These are phyloP conservation scores for Zoanthus sociatus DNA, from an alignment of 92 coral and sea anemone species.

Conservation along the genomic window DNA sequence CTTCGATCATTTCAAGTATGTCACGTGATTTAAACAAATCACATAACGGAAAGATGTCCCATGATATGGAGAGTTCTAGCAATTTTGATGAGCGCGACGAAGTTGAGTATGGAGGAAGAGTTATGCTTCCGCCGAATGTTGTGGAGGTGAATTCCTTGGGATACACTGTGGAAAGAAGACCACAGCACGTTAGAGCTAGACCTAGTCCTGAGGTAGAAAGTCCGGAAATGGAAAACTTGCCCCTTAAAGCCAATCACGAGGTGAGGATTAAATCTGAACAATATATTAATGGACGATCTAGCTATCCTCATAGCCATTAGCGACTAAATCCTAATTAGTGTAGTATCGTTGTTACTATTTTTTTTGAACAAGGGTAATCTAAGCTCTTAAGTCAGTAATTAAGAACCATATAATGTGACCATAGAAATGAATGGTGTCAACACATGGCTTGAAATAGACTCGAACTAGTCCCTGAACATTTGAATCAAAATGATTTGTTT, in stretches of 20 bases:
- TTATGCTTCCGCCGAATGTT: conserved; percentile 22
- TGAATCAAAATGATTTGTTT: too few species aligned
- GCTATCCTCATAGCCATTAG: too few species aligned
- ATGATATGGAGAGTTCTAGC: not conserved
- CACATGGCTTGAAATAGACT: too few species aligned
- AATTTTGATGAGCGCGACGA: not conserved
- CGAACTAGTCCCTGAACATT: too few species aligned
- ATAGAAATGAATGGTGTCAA: too few species aligned
- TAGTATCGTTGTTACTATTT: too few species aligned
- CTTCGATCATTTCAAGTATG: not conserved
- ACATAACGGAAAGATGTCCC: not conserved
- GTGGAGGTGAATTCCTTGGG: conserved; percentile 32
- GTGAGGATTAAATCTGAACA: not conserved
- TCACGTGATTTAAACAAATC: conserved; percentile 21
- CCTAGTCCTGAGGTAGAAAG: not conserved
- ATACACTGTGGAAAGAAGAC: conserved; percentile 9
- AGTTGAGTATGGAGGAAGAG: conserved; percentile 7
- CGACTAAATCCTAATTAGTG: too few species aligned
- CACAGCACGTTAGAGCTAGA: not conserved
- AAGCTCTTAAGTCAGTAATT: too few species aligned
- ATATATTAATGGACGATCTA: not conserved
- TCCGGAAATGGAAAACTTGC: conserved; percentile 11
- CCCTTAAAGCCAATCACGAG: conserved; percentile 7
- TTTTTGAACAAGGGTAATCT: too few species aligned
- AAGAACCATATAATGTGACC: too few species aligned